phyloP scores from a whole-genome alignment of 2,113 vertebrate species.

The Pollachius pollachius region DNA sequence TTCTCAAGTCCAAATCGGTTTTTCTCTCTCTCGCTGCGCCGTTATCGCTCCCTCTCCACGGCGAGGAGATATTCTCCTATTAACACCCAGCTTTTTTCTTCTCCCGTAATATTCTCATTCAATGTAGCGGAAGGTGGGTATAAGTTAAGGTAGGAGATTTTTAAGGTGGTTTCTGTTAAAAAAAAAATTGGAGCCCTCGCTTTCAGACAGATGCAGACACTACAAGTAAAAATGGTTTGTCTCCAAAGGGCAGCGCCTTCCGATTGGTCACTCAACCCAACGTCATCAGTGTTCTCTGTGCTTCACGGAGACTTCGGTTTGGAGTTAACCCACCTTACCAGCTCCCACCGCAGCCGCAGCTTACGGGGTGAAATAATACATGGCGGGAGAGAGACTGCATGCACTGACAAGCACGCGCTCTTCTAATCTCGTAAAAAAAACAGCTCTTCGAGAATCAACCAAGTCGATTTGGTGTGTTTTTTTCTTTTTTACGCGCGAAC shows the following conservation, averaged over 20 bases:
- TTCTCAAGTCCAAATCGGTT: slow-evolving; percentile 77
- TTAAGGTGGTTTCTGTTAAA: slow-evolving; percentile 95
- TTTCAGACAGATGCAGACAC: slow-evolving; percentile 89
- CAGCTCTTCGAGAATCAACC: neutral
- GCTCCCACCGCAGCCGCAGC: slow-evolving; percentile 68
- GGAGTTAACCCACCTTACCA: slow-evolving; percentile 88
- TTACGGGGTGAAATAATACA: slow-evolving; percentile 67
- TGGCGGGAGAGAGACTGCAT: slow-evolving; percentile 70
- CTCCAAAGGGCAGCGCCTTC: slow-evolving; percentile 96
- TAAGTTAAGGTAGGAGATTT: slow-evolving; percentile 85
- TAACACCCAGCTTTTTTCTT: slow-evolving; percentile 73
- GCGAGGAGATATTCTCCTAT: slow-evolving; percentile 82
- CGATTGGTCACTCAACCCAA: slow-evolving; percentile 92
- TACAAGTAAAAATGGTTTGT: slow-evolving; percentile 96
- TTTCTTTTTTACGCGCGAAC: slow-evolving; percentile 32
- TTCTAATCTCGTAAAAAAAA: slow-evolving; percentile 33
- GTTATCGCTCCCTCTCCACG: slow-evolving; percentile 69
- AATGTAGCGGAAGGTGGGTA: slow-evolving; percentile 74
- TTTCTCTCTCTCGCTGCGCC: slow-evolving; percentile 64
- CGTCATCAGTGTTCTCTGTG: slow-evolving; percentile 84
- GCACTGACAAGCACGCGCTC: slow-evolving; percentile 35
- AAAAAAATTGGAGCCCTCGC: slow-evolving; percentile 88
- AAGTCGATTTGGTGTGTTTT: slow-evolving; percentile 9
- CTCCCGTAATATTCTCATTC: slow-evolving; percentile 76
- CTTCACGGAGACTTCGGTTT: slow-evolving; percentile 83